Percentiles rank a stretch among this genome's conserved stretches.
Evolutionary conservation across 2,797 vertebrate species (phyloP).

Genomic region (Pipistrellus pipistrellus): DNA sequence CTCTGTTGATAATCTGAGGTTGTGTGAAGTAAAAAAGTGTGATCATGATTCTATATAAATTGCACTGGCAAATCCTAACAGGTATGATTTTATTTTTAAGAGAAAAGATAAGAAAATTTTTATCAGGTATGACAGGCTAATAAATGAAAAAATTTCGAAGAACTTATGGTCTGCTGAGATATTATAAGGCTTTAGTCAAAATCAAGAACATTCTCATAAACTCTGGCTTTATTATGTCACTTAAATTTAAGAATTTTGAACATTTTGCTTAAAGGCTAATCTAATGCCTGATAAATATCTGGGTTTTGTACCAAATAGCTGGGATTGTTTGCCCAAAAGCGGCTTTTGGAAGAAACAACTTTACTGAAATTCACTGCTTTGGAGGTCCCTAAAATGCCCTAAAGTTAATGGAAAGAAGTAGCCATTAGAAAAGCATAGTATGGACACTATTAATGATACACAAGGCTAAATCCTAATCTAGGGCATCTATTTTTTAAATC

Average conservation of each 20-base stretch:
- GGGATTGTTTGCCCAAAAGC: neutral
- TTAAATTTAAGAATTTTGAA: conserved; percentile 9
- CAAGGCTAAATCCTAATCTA: neutral
- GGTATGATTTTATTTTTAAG: neutral
- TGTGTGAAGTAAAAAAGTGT: neutral
- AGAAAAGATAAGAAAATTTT: neutral
- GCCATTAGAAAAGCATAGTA: neutral
- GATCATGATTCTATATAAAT: neutral
- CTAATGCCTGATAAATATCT: neutral
- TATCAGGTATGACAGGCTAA: neutral
- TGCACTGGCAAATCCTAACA: neutral
- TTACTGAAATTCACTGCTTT: neutral
- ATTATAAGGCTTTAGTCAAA: neutral
- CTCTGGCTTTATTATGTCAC: conserved; percentile 13
- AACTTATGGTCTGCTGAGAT: neutral
- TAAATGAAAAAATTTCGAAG: conserved; percentile 16
- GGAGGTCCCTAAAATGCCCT: neutral
- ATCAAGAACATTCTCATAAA: neutral
- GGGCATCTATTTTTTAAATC: conserved; percentile 16
- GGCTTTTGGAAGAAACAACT: neutral
- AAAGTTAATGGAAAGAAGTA: neutral
- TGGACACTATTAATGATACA: neutral
- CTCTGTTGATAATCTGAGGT: neutral
- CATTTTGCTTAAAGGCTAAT: neutral
- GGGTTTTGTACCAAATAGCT: neutral